Evolutionary conservation across 2,888 invertebrate genomes (phyloP).

Genomic region (Myopa tessellatipennis): DNA sequence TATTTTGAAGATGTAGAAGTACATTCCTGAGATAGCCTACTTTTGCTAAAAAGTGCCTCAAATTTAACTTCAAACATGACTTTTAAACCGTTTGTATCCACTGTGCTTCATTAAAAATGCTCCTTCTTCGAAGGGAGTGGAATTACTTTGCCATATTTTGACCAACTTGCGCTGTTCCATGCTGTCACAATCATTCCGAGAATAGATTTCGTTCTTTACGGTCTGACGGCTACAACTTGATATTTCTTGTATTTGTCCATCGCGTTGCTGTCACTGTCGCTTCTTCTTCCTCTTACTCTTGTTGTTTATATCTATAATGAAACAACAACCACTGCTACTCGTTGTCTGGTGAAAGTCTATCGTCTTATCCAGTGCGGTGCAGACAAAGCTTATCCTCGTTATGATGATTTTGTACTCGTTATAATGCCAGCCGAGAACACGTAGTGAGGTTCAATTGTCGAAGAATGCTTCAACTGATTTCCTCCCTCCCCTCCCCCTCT

Average conservation of each 20-base stretch:
- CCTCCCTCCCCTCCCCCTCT: conserved; percentile 1
- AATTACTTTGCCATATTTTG: not conserved
- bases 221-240: not conserved
- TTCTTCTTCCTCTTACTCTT: too few species aligned
- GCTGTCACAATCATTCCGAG: conserved; percentile 9
- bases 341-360: not conserved
- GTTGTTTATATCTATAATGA: too few species aligned
- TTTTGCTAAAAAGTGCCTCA: too few species aligned
- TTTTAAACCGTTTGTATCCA: not conserved
- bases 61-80: too few species aligned
- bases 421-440: conserved; percentile 29
- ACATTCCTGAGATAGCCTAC: too few species aligned
- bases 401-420: not conserved
- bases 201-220: not conserved
- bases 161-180: not conserved
- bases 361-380: conserved; percentile 14
- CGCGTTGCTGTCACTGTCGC: not conserved
- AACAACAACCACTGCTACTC: too few species aligned
- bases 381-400: conserved; percentile 27
- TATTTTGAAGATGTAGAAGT: too few species aligned
- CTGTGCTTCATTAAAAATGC: not conserved
- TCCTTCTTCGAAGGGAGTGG: not conserved
- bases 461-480: not conserved
- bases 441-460: conserved; percentile 23
- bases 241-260: not conserved